Evolutionary conservation across 2,113 vertebrate genomes (phyloP).

Genomic region (Trematomus loennbergii): DNA sequence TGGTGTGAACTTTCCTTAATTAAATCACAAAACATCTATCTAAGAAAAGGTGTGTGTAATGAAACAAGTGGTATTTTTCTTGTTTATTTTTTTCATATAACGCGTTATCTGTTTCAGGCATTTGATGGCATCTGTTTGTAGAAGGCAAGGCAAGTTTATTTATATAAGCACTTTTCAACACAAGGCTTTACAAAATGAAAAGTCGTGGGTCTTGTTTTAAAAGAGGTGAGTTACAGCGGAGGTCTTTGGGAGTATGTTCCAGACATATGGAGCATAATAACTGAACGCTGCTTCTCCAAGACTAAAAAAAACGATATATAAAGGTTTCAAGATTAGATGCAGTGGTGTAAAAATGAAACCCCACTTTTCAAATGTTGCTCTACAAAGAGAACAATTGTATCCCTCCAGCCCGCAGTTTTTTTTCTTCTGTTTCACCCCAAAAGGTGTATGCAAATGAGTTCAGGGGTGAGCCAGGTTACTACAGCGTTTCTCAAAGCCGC

Average conservation of each 20-base stretch:
- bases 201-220: no score
- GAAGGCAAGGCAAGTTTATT: background rate
- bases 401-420: background rate
- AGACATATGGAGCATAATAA: no score
- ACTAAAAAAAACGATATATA: background rate
- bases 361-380: slow-evolving; percentile 1
- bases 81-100: background rate
- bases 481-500: slow-evolving; percentile 41
- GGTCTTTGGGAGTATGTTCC: no score
- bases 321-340: background rate
- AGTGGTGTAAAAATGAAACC: background rate
- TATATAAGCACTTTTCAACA: background rate
- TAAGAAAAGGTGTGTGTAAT: slow-evolving; percentile 1
- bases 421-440: slow-evolving; percentile 25
- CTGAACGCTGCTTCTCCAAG: no score
- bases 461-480: slow-evolving; percentile 62
- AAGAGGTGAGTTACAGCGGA: no score
- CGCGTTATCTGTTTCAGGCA: no score
- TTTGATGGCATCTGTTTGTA: background rate
- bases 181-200: no score
- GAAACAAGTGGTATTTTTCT: background rate
- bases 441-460: slow-evolving; percentile 66
- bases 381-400: slow-evolving; percentile 25
- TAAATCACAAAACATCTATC: background rate
- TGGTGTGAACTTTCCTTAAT: background rate